phyloP scores from a whole-genome alignment of 2,113 vertebrate genomes.

The Numida meleagris region DNA sequence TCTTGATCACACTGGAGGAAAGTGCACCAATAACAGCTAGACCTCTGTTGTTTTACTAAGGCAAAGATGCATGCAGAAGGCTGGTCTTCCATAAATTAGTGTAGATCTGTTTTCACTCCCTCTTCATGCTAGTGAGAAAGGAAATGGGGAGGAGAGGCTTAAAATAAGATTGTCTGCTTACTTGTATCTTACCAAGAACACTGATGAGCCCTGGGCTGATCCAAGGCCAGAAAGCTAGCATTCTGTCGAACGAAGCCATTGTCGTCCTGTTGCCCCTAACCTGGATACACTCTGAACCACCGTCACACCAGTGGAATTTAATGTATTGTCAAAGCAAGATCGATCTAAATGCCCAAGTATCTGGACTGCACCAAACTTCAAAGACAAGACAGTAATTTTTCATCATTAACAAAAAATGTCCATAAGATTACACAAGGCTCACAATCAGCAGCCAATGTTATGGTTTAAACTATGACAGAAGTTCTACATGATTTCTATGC shows the following conservation, averaged over 20 bases:
- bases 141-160: background rate
- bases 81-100: background rate
- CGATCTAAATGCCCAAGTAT: background rate
- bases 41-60: background rate
- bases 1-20: background rate
- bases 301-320: background rate
- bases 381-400: background rate
- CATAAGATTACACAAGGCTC: background rate
- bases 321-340: background rate
- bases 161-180: background rate
- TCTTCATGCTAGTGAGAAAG: background rate
- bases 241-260: background rate
- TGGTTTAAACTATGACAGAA: background rate
- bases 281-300: background rate
- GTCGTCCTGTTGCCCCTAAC: background rate
- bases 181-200: background rate
- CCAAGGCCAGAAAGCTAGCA: background rate
- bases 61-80: background rate
- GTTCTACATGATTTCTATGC: background rate
- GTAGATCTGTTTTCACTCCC: background rate
- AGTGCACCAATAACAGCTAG: background rate
- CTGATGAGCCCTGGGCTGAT: background rate
- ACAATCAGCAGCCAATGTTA: background rate
- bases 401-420: background rate
- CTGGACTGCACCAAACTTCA: background rate